A percentile compares a stretch with the other conserved stretches of the same genome.
phyloP scores from a whole-genome alignment of 2,797 vertebrate genomes.

The Salmo trutta region DNA sequence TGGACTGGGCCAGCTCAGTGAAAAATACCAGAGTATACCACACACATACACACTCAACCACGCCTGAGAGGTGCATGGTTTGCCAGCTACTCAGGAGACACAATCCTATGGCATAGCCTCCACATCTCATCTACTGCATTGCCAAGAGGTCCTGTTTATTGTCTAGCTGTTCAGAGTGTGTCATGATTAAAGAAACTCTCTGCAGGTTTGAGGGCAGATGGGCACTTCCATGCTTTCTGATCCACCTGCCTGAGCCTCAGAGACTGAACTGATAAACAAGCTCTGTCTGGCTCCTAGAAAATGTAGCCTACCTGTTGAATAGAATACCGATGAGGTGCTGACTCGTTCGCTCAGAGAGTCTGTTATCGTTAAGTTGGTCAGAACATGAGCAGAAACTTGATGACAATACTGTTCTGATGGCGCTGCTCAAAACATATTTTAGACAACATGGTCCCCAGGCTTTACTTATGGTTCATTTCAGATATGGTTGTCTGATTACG shows the following conservation, averaged over 20 bases:
- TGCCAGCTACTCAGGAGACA: neutral
- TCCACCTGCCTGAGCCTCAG: neutral
- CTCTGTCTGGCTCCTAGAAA: conserved; percentile 6
- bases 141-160: conserved; percentile 18
- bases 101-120: conserved; percentile 17
- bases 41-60: neutral
- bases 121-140: conserved; percentile 17
- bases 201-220: conserved; percentile 17
- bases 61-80: too few relatives aligned
- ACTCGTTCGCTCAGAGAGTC: neutral
- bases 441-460: neutral
- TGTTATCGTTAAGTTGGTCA: conserved; percentile 4
- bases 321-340: conserved; percentile 19
- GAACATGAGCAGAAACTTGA: neutral
- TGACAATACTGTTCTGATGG: neutral
- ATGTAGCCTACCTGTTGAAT: neutral
- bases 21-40: conserved; percentile 39
- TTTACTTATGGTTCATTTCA: neutral
- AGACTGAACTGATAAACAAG: conserved; percentile 30
- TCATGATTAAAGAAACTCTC: conserved; percentile 10
- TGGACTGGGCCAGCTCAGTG: conserved; percentile 24
- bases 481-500: neutral
- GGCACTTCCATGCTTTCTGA: neutral
- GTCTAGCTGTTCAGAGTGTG: conserved; percentile 17
- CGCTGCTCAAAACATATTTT: too few relatives aligned